Evolutionary conservation across 2,888 invertebrate genomes (phyloP), one percentile per base, ranked within the genome.

Genomic region (Morinoia aosen): DNA sequence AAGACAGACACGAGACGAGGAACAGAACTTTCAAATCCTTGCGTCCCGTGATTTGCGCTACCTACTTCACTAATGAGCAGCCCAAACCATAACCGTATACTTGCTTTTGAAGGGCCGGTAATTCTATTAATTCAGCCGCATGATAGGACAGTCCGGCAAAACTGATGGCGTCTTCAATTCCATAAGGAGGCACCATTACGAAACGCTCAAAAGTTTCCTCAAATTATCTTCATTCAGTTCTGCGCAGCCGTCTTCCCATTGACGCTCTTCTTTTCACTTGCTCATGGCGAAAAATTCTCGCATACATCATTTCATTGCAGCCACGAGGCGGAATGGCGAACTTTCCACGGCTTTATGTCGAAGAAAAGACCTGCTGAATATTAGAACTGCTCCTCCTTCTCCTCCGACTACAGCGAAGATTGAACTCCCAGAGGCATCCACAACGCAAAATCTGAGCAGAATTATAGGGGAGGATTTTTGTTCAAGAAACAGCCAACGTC

Each of bases 351-450:
- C 76, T 33, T 76, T 76, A 76, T 76, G 76, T 33, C 25, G 76
- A 76, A 76, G 76, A 76, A 76, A 76, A 76, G 76, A 33, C 76
- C 76, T 25, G 76, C 76, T 76, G 76, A 76, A 76, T 76, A 76
- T 76, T 76, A 76, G 76, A 76, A 76, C 76, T 76, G 25, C 76
- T 76, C 76, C 76, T 76, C 33, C 33, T 25, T 3, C 76, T 76
- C 76, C 33, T n/a, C n/a, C n/a, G n/a, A n/a, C n/a, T 76, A 10
- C 76, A 16, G 48, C 48, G 48, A 10, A 76, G 76, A 76, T 76
- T 76, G 76, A 76, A 25, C 76, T 76, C 76, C 25, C 76, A 19
- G 25, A 33, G 76, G 76, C 8, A 25, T 33, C 19, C 7, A 33
- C 33, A 33, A 7, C 2, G 76, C 25, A 33, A 33, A 76, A 8